phyloP scores from a whole-genome alignment of 1,140 invertebrate genomes.

The Pseudomyrmex pallidus region DNA sequence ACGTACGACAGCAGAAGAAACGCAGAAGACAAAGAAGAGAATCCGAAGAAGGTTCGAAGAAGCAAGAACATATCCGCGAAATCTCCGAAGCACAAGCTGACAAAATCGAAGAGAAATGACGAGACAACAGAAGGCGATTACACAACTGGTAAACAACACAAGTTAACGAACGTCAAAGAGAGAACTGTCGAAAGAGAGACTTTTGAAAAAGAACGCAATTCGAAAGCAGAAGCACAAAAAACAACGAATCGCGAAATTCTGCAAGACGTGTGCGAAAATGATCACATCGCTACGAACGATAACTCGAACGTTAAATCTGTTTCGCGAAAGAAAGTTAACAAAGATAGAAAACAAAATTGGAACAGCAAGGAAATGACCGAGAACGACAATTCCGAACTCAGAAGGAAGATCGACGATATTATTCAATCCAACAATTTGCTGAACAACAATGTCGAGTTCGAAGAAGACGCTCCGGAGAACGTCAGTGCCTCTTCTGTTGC shows the following conservation, averaged over 20 bases:
- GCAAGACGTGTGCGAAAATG: neutral
- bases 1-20: slow-evolving; percentile 9
- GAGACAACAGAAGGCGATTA: neutral
- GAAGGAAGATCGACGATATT: slow-evolving; percentile 76
- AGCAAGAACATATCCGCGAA: slow-evolving; percentile 1
- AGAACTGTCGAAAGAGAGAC: neutral
- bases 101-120: neutral
- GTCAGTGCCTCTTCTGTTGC: slow-evolving; percentile 49
- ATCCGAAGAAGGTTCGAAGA: slow-evolving; percentile 14
- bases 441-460: slow-evolving; percentile 77
- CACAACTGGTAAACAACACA: neutral
- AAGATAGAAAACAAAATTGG: slow-evolving; percentile 12
- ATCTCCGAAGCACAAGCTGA: slow-evolving; percentile 13
- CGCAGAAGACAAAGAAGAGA: slow-evolving; percentile 42
- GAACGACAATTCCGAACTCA: slow-evolving; percentile 65
- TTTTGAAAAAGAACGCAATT: neutral
- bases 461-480: neutral
- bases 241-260: neutral
- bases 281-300: slow-evolving; percentile 34
- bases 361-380: slow-evolving; percentile 12
- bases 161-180: neutral
- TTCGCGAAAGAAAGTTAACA: slow-evolving; percentile 14
- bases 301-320: neutral
- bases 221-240: neutral
- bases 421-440: slow-evolving; percentile 80